Evolutionary conservation across 2,797 vertebrate species (phyloP), one percentile per base, ranked within the genome.

Genomic region (Hipposideros larvatus): DNA sequence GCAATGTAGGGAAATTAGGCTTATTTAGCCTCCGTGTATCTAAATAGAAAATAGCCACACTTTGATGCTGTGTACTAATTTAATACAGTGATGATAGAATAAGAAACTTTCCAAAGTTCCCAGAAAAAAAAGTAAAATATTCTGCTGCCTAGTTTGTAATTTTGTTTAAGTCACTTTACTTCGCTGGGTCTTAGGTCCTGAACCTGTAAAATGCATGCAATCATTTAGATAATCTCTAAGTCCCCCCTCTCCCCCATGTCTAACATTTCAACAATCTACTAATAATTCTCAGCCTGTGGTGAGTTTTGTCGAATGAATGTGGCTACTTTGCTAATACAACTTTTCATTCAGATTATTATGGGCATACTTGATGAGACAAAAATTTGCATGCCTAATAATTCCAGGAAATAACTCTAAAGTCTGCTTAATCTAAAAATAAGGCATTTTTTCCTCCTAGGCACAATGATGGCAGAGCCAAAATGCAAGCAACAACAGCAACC

Each of bases 11-110:
- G 82, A 53, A 74, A 87, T 34, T 53, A 91, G 28, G 16, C 71
- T 88, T 95, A 82, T 43, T 77, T 53, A 73, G 53, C 86, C 9
- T 94, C 79, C 71, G 61, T 46, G 59, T 31, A 77, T 59, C 28
- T 95, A 48, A 95, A 68, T 34, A 87, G 7, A 65, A 96, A 85
- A 71, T 53, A 85, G 22, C n/a, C 92, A 88, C 68, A 73, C 24
- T 88, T 68, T 68, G 16, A 87, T 48, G 70, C 19, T 61, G 0
- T 86, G 1, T 28, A 66, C 86, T 91, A 86, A 91, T 57, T 82
- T 51, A 57, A 70, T 51, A 0, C 3, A 87, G 63, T 80, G 14
- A 28, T 19, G 37, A 24, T 79, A 85, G 24, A 90, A 63, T 15
- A 90, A 89, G 74, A 37, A 88, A 51, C 5, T 66, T 94, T 53